phyloP scores from a whole-genome alignment of 2,113 vertebrate genomes.

The Ascaphus truei region DNA sequence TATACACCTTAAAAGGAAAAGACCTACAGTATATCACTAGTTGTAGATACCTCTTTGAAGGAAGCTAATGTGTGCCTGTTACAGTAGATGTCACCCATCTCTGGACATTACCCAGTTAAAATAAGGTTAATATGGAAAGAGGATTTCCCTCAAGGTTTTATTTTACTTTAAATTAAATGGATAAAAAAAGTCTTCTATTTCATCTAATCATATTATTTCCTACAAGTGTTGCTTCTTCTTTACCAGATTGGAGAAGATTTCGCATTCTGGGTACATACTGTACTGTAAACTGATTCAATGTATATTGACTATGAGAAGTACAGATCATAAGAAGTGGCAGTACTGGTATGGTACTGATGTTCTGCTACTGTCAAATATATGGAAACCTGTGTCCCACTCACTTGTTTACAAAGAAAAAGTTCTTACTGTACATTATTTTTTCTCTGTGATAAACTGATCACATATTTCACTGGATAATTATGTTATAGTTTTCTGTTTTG shows the following conservation, averaged over 20 bases:
- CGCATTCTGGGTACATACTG: background rate
- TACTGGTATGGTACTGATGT: too few species aligned
- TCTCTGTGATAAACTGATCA: too few species aligned
- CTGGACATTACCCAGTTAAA: background rate
- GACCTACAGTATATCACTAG: too few species aligned
- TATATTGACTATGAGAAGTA: too few species aligned
- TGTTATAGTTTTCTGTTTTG: too few species aligned
- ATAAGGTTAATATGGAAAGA: background rate
- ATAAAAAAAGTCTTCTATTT: slow-evolving; percentile 15
- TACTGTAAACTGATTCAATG: too few species aligned
- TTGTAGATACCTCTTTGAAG: background rate
- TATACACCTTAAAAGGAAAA: background rate
- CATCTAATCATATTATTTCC: slow-evolving; percentile 5
- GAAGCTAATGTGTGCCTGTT: background rate
- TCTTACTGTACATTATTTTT: too few species aligned
- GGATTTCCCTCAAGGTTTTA: slow-evolving; percentile 1
- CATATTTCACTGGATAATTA: too few species aligned
- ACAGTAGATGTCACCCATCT: slow-evolving; percentile 8
- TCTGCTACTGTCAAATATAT: too few species aligned
- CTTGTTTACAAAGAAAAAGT: too few species aligned
- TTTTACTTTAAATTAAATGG: slow-evolving; percentile 21
- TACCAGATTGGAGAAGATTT: background rate
- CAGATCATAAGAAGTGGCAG: too few species aligned
- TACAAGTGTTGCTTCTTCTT: background rate
- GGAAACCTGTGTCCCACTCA: too few species aligned